Base-by-base conservation (phyloP, 2,888 invertebrate genomes). In the Cheilosia impressa region DNA sequence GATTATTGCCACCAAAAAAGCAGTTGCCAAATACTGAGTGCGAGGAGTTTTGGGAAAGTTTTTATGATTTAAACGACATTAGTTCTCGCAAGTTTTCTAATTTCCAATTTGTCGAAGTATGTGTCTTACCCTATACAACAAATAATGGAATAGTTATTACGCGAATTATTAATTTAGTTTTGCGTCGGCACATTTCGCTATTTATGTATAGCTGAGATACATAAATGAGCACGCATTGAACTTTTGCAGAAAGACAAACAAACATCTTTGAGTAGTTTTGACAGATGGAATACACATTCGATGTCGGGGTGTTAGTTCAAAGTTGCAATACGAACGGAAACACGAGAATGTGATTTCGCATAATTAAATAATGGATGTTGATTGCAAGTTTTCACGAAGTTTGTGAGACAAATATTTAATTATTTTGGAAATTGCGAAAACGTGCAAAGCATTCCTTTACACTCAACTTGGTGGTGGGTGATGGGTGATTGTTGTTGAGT, bases 301-400 rank as follows among this genome's bases (percentile, higher is more conserved):
- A 52, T 24, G 50, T 19, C 19, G 22, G 38, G 13, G 38, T 63
- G 9, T n/a, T 27, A 41, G 19, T 9, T 27, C 7, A 13, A 27
- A 41, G 24, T 24, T 43, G 43, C 72, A 45, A 22, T 43, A 27
- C 10, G 19, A 55, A 75, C 34, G 17, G 19, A 50, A 57, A n/a
- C 47, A 24, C 22, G 6, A 52, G 52, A 41, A 68, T 58, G 66
- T 60, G 60, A 76, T 68, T 76, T 66, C 58, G 52, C 66, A 76
- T 76, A 68, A 76, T 76, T 76, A 68, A 66, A 76, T 60, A 68
- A 76, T 52, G 60, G 58, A 52, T 60, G 76, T 43, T 68, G 58
- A 43, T 58, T 43, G 43, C 43, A 60, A 76, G 66, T 76, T 76
- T 52, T 31, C 31, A 13, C n/a, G 34, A 68, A 76, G 60, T 68